Evolutionary conservation across 2,888 invertebrate species (phyloP).

Genomic region (Petrolisthes cinctipes): DNA sequence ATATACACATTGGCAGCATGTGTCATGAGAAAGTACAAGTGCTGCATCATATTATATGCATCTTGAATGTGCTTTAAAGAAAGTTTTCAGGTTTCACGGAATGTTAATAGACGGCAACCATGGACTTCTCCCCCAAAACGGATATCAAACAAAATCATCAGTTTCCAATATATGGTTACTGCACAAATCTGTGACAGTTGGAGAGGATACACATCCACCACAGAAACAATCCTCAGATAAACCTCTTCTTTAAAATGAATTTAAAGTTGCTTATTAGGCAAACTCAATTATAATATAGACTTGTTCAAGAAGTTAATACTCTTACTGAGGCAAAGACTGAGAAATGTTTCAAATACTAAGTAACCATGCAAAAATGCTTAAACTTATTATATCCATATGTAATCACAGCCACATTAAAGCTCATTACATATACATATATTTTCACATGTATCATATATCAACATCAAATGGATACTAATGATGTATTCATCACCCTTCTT

Average conservation of each 20-base stretch:
- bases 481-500: not conserved
- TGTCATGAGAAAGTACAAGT: no score
- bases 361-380: conserved; percentile 30
- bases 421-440: conserved; percentile 23
- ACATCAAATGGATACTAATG: not conserved
- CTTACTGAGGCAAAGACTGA: conserved; percentile 16
- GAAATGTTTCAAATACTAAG: conserved; percentile 40
- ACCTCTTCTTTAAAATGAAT: no score
- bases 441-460: conserved; percentile 23
- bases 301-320: no score
- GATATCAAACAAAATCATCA: no score
- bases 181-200: conserved; percentile 33
- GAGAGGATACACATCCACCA: conserved; percentile 48
- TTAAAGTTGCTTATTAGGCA: no score
- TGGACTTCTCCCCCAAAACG: no score
- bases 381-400: not conserved
- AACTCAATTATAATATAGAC: no score
- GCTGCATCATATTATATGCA: no score
- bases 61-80: no score
- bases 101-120: no score
- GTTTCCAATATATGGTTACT: not conserved
- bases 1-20: no score
- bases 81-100: no score
- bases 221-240: conserved; percentile 41
- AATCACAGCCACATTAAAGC: not conserved